A percentile compares a stretch with the other conserved stretches of the same genome.
phyloP scores from a whole-genome alignment of 2,888 invertebrate species.

The Odontocolon sp. region DNA sequence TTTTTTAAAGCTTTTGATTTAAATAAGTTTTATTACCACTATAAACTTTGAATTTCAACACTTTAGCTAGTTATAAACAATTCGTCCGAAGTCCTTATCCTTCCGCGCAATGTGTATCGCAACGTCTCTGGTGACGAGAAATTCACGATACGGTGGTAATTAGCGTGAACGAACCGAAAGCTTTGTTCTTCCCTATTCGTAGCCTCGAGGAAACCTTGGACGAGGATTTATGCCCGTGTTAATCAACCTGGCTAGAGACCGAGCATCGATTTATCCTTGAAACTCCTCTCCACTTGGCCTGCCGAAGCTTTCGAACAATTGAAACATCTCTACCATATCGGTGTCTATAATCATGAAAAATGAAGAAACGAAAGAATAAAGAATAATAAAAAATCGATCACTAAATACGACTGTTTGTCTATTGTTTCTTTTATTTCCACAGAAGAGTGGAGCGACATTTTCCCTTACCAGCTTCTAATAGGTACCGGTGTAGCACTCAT shows the following conservation, averaged over 20 bases:
- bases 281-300: background rate
- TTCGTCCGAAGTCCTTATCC: background rate
- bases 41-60: background rate
- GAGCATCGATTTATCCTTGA: slow-evolving; percentile 15
- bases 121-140: background rate
- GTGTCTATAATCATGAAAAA: too few relatives aligned
- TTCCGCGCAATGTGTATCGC: too few relatives aligned
- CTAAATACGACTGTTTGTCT: background rate
- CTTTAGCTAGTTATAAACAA: background rate
- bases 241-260: slow-evolving; percentile 10
- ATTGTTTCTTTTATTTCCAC: slow-evolving; percentile 52
- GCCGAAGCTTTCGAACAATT: background rate
- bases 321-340: background rate
- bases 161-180: background rate
- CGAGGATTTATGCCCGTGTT: background rate
- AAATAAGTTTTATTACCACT: too few relatives aligned
- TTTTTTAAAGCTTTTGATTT: too few relatives aligned
- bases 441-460: slow-evolving; percentile 77
- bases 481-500: slow-evolving; percentile 84
- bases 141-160: background rate
- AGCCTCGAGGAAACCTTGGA: background rate
- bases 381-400: too few relatives aligned
- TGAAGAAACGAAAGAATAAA: background rate
- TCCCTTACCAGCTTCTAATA: slow-evolving; percentile 83
- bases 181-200: background rate